These are phyloP conservation scores for Dolichopus griseipennis DNA, from an alignment of 2,888 invertebrate genomes.

Conservation along the genomic window DNA sequence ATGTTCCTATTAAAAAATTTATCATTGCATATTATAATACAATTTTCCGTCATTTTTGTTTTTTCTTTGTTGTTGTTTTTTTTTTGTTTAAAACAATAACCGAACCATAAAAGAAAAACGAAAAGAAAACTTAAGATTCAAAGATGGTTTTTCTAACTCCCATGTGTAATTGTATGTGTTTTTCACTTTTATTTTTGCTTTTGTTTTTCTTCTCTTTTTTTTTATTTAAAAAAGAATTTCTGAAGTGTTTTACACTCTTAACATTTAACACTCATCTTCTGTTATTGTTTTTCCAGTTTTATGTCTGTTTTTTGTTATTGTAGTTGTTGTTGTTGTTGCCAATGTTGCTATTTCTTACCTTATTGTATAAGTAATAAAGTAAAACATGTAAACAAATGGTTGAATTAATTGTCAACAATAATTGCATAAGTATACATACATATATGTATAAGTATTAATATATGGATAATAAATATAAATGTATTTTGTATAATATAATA, in stretches of 20 bases:
- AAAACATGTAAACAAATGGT: background rate
- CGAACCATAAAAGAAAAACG: background rate
- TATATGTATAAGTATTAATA: no score
- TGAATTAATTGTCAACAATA: background rate
- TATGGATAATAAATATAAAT: no score
- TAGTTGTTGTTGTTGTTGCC: background rate
- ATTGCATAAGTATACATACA: no score
- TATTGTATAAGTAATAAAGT: background rate
- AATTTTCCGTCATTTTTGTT: no score
- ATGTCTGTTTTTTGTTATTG: background rate
- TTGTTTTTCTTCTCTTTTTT: no score
- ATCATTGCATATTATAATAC: no score
- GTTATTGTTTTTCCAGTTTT: background rate
- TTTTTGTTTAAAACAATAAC: background rate
- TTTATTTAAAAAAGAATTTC: background rate
- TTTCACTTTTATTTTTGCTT: no score
- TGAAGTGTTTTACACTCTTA: background rate
- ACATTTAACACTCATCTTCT: background rate
- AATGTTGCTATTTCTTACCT: background rate
- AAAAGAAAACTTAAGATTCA: no score
- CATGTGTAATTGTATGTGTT: no score
- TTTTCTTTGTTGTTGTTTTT: no score
- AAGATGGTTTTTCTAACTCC: no score
- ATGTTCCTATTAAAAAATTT: background rate
- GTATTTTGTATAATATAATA: no score